Evolutionary conservation across 2,888 invertebrate species (phyloP).

Genomic region (Cryptosula pallasiana): DNA sequence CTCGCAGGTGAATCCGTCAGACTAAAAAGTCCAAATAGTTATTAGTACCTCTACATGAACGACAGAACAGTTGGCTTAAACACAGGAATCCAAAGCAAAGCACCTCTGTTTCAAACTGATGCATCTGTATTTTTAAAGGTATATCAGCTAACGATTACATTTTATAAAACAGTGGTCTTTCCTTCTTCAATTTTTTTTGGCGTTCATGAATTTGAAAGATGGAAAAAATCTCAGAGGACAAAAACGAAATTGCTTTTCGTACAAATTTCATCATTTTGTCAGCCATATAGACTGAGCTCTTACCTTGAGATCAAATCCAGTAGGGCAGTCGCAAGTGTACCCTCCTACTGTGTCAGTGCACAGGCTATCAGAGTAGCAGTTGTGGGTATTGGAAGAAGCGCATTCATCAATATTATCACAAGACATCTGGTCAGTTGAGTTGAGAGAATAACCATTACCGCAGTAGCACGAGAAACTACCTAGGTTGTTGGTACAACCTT

Average conservation of each 20-base stretch:
- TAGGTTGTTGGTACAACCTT: constrained; percentile 33
- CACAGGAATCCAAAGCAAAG: no score
- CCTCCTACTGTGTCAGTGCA: constrained; percentile 33
- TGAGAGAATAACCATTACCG: constrained; percentile 32
- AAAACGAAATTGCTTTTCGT: no score
- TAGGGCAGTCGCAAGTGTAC: constrained; percentile 32
- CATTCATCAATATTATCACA: constrained; percentile 36
- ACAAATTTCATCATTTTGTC: no score
- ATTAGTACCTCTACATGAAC: background rate
- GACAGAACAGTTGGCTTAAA: no score
- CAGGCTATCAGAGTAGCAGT: constrained; percentile 30
- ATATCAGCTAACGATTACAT: no score
- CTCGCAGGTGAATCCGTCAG: constrained; percentile 12
- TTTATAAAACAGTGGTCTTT: no score
- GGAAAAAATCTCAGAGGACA: no score
- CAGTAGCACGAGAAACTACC: constrained; percentile 34
- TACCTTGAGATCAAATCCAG: constrained; percentile 28
- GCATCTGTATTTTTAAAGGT: no score
- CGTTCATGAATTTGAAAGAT: no score
- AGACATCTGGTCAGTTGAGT: constrained; percentile 28
- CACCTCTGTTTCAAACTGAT: no score
- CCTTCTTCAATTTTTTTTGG: no score
- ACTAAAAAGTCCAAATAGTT: background rate
- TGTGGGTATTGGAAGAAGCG: constrained; percentile 24
- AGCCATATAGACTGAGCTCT: no score